Evolutionary conservation across 2,113 vertebrate species (phyloP).

Genomic region (Mormoops blainvillei): DNA sequence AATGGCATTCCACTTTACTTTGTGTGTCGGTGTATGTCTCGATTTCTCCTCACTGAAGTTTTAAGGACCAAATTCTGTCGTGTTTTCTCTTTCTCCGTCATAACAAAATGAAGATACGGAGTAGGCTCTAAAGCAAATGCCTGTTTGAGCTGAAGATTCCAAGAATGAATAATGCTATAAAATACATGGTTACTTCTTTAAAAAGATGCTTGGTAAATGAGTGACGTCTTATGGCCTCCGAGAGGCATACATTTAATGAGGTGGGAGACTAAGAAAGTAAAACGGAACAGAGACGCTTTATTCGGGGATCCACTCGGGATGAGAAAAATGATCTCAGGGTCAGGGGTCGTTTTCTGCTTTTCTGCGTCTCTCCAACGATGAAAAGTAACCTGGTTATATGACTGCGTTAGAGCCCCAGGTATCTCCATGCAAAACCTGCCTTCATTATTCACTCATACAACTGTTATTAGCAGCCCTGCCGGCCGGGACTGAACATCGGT

Average conservation of each 20-base stretch:
- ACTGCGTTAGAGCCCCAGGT: background rate
- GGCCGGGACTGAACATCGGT: constrained; percentile 22
- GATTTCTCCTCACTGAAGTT: background rate
- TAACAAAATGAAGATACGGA: background rate
- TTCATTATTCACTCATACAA: constrained; percentile 6
- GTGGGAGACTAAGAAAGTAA: background rate
- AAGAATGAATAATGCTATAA: background rate
- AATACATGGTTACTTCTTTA: background rate
- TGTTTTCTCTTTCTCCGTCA: background rate
- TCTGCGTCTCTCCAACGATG: background rate
- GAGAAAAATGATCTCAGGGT: background rate
- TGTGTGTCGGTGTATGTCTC: background rate
- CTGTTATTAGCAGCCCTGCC: background rate
- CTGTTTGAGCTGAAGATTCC: background rate
- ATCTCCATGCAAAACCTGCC: background rate
- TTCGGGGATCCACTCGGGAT: background rate
- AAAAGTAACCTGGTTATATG: background rate
- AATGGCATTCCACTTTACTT: background rate
- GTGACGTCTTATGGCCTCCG: background rate
- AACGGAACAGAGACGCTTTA: background rate
- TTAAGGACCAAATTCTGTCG: background rate
- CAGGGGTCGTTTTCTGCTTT: constrained; percentile 9
- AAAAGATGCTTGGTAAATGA: background rate
- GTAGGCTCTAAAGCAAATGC: background rate
- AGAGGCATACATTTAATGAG: background rate